Conservation (phyloP, 1,140 invertebrate species). For the Drosophila ogumai region DNA sequence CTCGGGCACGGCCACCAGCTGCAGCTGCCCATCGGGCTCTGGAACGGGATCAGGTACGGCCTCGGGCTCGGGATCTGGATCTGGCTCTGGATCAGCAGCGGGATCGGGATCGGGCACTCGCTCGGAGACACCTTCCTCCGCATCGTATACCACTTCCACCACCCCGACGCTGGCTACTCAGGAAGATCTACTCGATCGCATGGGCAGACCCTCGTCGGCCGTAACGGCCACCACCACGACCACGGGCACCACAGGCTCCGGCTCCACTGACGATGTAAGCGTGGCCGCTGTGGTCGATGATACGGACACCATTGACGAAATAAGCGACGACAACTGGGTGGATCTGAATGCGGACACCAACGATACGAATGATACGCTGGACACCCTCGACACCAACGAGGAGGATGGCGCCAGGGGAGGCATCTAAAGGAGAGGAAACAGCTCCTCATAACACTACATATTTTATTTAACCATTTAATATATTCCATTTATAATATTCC, state of each 20-base stretch:
- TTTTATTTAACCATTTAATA: neutral
- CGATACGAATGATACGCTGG: constrained; percentile 23
- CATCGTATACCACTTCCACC: constrained; percentile 42
- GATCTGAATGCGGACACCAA: constrained; percentile 59
- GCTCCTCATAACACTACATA: neutral
- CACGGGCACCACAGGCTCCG: constrained; percentile 45
- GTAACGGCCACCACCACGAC: constrained; percentile 32
- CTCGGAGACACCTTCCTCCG: constrained; percentile 43
- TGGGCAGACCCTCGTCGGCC: constrained; percentile 14
- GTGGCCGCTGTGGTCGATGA: constrained; percentile 63
- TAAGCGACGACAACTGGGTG: constrained; percentile 72
- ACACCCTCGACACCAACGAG: constrained; percentile 19
- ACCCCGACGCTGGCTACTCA: constrained; percentile 55
- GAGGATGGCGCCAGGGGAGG: constrained; percentile 35
- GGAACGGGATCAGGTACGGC: neutral
- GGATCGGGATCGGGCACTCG: neutral
- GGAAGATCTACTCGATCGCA: constrained; percentile 21
- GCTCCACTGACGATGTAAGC: constrained; percentile 65
- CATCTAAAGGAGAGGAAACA: constrained; percentile 2
- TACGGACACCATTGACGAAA: constrained; percentile 62
- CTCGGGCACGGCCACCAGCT: constrained; percentile 31
- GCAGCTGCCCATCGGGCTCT: constrained; percentile 12
- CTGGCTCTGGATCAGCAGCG: neutral
- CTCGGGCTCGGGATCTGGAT: constrained; percentile 2
- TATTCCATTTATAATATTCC: neutral